Evolutionary conservation across 2,888 invertebrate genomes (phyloP).

Genomic region (Drosophila kuntzei): DNA sequence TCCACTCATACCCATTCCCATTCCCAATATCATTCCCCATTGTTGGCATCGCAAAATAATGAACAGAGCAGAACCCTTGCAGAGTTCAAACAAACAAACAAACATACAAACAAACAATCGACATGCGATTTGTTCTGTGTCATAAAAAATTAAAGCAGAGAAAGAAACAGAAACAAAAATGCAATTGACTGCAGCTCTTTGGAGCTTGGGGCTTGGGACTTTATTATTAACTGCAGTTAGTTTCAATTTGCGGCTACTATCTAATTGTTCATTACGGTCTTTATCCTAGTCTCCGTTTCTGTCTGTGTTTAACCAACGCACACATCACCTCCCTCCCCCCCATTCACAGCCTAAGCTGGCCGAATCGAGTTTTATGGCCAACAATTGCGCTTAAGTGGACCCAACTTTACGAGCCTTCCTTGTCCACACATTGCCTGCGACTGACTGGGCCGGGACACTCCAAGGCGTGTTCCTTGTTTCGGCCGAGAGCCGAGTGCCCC

Average conservation of each 20-base stretch:
- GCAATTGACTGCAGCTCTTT: conserved; percentile 42
- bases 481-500: conserved; percentile 1
- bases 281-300: conserved; percentile 31
- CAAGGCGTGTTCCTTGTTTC: conserved; percentile 38
- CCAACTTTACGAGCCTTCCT: conserved; percentile 73
- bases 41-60: conserved; percentile 44
- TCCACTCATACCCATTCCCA: conserved; percentile 18
- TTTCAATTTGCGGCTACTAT: conserved; percentile 76
- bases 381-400: conserved; percentile 79
- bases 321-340: conserved; percentile 1
- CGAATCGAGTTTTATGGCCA: conserved; percentile 72
- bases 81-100: conserved; percentile 8
- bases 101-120: conserved; percentile 44
- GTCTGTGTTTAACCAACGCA: conserved; percentile 32
- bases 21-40: background rate
- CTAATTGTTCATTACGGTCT: conserved; percentile 71
- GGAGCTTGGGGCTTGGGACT: conserved; percentile 8
- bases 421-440: conserved; percentile 21
- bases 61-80: conserved; percentile 37
- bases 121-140: conserved; percentile 39
- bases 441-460: conserved; percentile 14
- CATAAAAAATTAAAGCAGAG: conserved; percentile 2
- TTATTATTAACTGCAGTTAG: conserved; percentile 70
- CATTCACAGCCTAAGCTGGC: conserved; percentile 18
- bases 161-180: conserved; percentile 17